Conservation (phyloP, 2,888 invertebrate species). For the Branchellion lobata region DNA sequence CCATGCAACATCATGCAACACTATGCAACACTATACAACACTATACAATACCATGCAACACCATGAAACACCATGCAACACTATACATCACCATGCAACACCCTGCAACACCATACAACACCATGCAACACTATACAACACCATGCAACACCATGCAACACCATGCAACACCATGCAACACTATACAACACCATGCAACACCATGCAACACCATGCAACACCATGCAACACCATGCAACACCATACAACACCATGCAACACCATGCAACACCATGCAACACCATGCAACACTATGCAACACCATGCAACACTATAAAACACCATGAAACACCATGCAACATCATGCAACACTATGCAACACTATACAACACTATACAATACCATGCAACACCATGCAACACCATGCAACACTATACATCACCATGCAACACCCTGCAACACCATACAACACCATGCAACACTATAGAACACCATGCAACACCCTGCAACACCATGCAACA, state of each 20-base stretch:
- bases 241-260: background rate
- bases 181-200: background rate
- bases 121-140: background rate
- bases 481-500: background rate
- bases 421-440: too few species aligned
- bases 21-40: background rate
- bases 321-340: too few species aligned
- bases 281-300: background rate
- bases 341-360: background rate
- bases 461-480: too few species aligned
- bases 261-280: background rate
- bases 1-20: background rate
- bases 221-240: constrained; percentile 5
- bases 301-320: background rate
- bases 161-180: constrained; percentile 5
- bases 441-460: background rate
- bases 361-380: too few species aligned
- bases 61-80: background rate
- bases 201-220: background rate
- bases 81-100: too few species aligned
- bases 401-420: background rate
- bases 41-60: too few species aligned
- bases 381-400: background rate
- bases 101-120: background rate
- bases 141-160: background rate